Evolutionary conservation across 2,797 vertebrate species (phyloP).

Genomic region (Megalops cyprinoides): DNA sequence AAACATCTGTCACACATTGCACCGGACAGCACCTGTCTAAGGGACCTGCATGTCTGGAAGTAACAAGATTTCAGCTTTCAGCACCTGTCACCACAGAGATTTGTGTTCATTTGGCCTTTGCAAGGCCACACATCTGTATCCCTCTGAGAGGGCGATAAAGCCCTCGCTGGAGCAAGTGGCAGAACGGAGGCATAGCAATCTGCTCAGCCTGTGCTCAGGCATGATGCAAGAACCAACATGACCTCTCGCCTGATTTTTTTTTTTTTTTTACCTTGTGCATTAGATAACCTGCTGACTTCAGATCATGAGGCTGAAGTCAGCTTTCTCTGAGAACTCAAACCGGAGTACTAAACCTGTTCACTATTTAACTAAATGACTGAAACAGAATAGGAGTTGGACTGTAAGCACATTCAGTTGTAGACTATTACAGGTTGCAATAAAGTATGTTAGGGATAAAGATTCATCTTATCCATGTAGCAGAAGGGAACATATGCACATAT

Average conservation of each 20-base stretch:
- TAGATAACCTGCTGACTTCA: neutral
- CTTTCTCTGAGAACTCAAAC: neutral
- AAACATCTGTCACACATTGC: neutral
- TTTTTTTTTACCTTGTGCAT: neutral
- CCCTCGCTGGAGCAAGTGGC: slow-evolving; percentile 39
- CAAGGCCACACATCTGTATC: slow-evolving; percentile 50
- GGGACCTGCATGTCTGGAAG: slow-evolving; percentile 1
- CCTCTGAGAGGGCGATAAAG: slow-evolving; percentile 55
- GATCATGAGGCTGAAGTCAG: neutral
- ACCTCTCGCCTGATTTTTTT: slow-evolving; percentile 22
- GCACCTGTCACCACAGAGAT: slow-evolving; percentile 46
- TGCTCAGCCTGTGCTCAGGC: slow-evolving; percentile 44
- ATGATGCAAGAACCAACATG: slow-evolving; percentile 42
- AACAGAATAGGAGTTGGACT: too few species aligned
- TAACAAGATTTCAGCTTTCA: slow-evolving; percentile 22
- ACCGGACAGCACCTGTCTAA: neutral
- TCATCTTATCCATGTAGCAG: too few species aligned
- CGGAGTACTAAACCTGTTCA: neutral
- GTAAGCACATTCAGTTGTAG: too few species aligned
- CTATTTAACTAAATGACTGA: neutral
- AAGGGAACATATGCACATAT: too few species aligned
- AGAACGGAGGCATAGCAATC: slow-evolving; percentile 47
- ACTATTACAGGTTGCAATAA: too few species aligned
- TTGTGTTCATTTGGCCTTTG: slow-evolving; percentile 48
- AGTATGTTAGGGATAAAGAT: too few species aligned